Evolutionary conservation across 1,140 invertebrate genomes (phyloP).

Genomic region (Calliopsis andreniformis): DNA sequence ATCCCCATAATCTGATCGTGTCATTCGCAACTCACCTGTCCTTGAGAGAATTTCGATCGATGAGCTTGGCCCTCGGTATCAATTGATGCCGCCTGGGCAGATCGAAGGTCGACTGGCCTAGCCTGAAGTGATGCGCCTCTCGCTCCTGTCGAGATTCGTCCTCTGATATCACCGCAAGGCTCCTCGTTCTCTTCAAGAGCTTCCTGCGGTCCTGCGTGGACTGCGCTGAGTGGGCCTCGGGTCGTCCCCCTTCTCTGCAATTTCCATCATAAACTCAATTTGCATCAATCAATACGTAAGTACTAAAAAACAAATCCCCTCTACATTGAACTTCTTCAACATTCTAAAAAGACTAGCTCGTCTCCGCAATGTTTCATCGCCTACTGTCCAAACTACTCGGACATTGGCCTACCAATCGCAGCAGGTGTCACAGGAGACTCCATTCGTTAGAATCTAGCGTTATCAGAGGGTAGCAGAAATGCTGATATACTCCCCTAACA

Average conservation of each 20-base stretch:
- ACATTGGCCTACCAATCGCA: too few species aligned
- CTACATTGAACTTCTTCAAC: too few species aligned
- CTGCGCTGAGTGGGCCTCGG: slow-evolving; percentile 69
- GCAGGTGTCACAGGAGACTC: too few species aligned
- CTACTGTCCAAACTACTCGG: too few species aligned
- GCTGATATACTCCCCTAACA: too few species aligned
- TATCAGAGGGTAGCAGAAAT: too few species aligned
- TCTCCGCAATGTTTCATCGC: too few species aligned
- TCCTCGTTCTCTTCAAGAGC: slow-evolving; percentile 86
- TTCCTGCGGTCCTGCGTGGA: slow-evolving; percentile 80
- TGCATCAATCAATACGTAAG: too few species aligned
- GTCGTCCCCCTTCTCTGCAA: slow-evolving; percentile 62
- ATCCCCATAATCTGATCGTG: too few species aligned
- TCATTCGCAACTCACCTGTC: slow-evolving; percentile 81
- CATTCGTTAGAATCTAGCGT: too few species aligned
- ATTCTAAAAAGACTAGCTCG: too few species aligned
- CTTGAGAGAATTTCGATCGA: slow-evolving; percentile 87
- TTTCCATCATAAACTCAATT: slow-evolving; percentile 20
- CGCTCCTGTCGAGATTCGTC: slow-evolving; percentile 84
- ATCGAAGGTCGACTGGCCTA: slow-evolving; percentile 78
- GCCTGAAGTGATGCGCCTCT: slow-evolving; percentile 64
- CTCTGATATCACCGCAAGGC: slow-evolving; percentile 89
- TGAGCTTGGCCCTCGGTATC: slow-evolving; percentile 88
- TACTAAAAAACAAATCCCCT: too few species aligned
- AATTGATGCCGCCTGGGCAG: slow-evolving; percentile 86